Evolutionary conservation across 2,113 vertebrate genomes (phyloP), one percentile per base, ranked within the genome.

Genomic region (Clarias gariepinus): DNA sequence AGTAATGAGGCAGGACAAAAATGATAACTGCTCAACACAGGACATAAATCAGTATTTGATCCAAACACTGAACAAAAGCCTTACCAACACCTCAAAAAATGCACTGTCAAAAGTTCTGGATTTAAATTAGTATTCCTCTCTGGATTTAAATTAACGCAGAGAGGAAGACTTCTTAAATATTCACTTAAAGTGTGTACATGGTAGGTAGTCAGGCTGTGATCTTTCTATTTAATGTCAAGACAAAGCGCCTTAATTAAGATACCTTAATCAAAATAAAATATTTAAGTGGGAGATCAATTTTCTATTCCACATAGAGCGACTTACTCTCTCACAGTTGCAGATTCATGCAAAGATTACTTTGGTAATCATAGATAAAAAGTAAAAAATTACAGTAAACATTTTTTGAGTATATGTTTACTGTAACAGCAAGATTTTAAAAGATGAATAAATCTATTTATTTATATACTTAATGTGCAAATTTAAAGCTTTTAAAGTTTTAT

Each of bases 21-120:
- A 96, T 97, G 97, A 97, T 94, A 96, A 97, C 95, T 96, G 96
- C 97, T 98, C 96, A 96, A 97, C 97, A 96, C 94, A 93, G 94
- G 94, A 89, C 95, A 97, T 97, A 97, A 41, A 96, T 95, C 95
- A 96, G 94, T 95, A 95, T 97, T 96, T 96, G 95, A 97, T 96
- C 95, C 96, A 95, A 95, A 95, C 94, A 96, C 95, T 93, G 95
- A 96, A 95, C 94, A 94, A n/a, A n/a, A n/a, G n/a, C n/a, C n/a
- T n/a, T n/a, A n/a, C n/a, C n/a, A n/a, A n/a, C n/a, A n/a, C n/a
- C n/a, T n/a, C n/a, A n/a, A n/a, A n/a, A 97, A 96, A 95, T 95
- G 96, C 96, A 94, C 91, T 93, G 94, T 97, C 96, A 97, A 95
- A 95, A 92, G 91, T 95, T 96, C 96, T 94, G 94, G 93, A 95